Conservation (phyloP, 2,888 invertebrate species). For the Ametastegia equiseti region DNA sequence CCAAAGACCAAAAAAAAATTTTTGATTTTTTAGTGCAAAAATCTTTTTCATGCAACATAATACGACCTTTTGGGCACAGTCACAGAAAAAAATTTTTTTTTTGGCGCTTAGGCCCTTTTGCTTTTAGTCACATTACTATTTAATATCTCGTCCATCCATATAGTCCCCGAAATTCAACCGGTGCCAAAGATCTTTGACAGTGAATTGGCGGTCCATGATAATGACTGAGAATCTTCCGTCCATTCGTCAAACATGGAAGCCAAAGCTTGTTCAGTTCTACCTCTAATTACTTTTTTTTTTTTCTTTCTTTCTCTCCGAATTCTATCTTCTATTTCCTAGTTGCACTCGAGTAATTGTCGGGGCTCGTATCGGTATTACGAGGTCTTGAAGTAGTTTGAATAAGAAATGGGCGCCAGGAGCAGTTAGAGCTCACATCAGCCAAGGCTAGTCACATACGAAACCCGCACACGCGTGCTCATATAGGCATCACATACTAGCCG, state of each 20-base stretch:
- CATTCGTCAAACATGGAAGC: constrained; percentile 12
- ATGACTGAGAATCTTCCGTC: not conserved
- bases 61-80: too few relatives aligned
- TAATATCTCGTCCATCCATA: not conserved
- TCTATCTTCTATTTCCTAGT: constrained; percentile 3
- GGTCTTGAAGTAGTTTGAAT: constrained; percentile 7
- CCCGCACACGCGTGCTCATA: constrained; percentile 3
- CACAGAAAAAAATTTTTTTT: too few relatives aligned
- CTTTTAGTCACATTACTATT: too few relatives aligned
- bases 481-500: not conserved
- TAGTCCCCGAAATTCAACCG: constrained; percentile 23
- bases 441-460: not conserved
- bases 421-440: constrained; percentile 18
- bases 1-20: too few relatives aligned
- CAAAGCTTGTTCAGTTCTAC: constrained; percentile 3
- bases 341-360: constrained; percentile 20
- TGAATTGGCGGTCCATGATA: not conserved
- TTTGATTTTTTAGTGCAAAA: too few relatives aligned
- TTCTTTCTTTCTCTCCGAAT: too few relatives aligned
- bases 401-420: constrained; percentile 15
- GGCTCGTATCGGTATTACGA: not conserved
- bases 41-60: too few relatives aligned
- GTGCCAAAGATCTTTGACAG: constrained; percentile 16
- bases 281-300: not conserved
- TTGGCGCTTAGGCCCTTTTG: too few relatives aligned